phyloP scores from a whole-genome alignment of 2,888 invertebrate genomes.

The Aradus depressus region DNA sequence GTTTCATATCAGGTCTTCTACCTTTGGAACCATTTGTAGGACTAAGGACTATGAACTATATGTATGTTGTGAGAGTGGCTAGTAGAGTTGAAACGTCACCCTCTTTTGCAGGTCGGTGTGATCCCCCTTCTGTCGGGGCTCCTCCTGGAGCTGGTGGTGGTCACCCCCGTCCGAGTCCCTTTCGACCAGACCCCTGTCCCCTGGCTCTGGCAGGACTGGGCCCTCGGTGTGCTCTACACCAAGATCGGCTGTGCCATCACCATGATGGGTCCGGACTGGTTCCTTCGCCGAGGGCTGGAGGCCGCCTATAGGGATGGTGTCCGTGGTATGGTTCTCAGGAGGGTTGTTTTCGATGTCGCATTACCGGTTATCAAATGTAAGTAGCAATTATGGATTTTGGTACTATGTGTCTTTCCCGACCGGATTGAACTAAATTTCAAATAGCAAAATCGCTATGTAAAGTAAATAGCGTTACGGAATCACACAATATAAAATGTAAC shows the following conservation, averaged over 20 bases:
- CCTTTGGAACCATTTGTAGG: too few relatives aligned
- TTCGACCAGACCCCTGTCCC: conserved; percentile 81
- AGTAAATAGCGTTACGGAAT: not conserved
- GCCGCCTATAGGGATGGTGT: conserved; percentile 81
- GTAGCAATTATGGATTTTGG: conserved; percentile 40
- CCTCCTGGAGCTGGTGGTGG: conserved; percentile 78
- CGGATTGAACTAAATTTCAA: not conserved
- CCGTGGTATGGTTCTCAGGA: conserved; percentile 73
- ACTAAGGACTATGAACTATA: too few relatives aligned
- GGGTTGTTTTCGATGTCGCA: conserved; percentile 45
- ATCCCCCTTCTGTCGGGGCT: conserved; percentile 87
- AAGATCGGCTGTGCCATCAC: conserved; percentile 94
- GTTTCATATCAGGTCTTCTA: too few relatives aligned
- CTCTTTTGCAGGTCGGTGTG: conserved; percentile 67
- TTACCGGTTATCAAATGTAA: conserved; percentile 83
- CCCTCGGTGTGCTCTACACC: conserved; percentile 85
- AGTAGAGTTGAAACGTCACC: too few relatives aligned
- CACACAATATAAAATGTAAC: too few relatives aligned
- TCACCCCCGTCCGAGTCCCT: conserved; percentile 86
- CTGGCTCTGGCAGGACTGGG: conserved; percentile 95
- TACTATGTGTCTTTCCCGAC: not conserved
- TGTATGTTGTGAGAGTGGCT: too few relatives aligned
- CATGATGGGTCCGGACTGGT: conserved; percentile 98
- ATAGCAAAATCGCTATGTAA: not conserved
- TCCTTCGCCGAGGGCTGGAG: conserved; percentile 81